phyloP scores from a whole-genome alignment of 2,113 vertebrate species.

The Phocoena sinus region DNA sequence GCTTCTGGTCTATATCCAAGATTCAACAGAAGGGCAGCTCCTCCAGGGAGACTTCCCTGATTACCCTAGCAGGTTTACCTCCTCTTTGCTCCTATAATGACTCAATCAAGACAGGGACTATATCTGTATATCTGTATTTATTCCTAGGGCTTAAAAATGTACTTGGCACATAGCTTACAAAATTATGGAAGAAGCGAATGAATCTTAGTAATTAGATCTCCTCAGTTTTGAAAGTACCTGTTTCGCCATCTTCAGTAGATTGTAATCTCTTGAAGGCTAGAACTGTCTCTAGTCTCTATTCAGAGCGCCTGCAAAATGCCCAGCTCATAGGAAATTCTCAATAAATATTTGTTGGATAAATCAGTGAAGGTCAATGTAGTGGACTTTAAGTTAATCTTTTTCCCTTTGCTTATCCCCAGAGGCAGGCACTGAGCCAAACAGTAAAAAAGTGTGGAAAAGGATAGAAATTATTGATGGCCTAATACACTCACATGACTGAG shows the following conservation, averaged over 20 bases:
- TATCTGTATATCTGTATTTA: neutral
- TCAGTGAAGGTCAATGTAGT: neutral
- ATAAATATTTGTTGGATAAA: neutral
- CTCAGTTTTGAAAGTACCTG: neutral
- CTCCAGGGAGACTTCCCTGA: neutral
- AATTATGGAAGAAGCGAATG: neutral
- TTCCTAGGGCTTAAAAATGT: neutral
- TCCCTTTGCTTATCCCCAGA: neutral
- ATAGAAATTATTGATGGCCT: conserved; percentile 20
- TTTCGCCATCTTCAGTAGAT: neutral
- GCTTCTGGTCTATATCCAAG: neutral
- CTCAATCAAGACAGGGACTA: neutral
- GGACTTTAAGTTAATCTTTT: neutral
- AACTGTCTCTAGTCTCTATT: neutral
- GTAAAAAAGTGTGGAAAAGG: neutral
- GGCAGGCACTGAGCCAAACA: neutral
- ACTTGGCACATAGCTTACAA: neutral
- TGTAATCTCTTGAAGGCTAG: neutral
- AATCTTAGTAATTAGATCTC: neutral
- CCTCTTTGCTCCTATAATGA: neutral
- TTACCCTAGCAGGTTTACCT: neutral
- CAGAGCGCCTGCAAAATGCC: neutral
- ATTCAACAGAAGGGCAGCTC: neutral
- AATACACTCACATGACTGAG: neutral
- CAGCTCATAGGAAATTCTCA: neutral